These are phyloP conservation scores for Automeris io DNA, from an alignment of 2,888 invertebrate species.

Conservation along the genomic window DNA sequence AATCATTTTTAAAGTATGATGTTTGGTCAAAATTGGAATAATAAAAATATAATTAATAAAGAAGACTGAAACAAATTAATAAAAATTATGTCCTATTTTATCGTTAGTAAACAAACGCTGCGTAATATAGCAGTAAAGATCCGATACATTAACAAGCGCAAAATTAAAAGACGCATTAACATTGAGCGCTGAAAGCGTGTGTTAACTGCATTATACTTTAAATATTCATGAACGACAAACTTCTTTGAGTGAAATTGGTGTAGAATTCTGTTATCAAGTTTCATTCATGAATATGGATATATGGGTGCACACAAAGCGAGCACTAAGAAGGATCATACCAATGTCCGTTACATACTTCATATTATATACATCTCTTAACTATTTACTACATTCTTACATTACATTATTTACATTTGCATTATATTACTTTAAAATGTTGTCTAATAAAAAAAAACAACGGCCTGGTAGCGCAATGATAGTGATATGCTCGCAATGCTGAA, in stretches of 20 bases:
- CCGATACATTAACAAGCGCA: constrained; percentile 36
- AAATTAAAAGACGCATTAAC: constrained; percentile 49
- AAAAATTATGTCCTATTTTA: too few species aligned
- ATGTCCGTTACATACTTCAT: background rate
- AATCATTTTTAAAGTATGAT: too few species aligned
- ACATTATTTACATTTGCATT: too few species aligned
- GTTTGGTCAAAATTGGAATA: too few species aligned
- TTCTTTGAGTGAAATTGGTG: constrained; percentile 52
- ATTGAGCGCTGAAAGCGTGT: constrained; percentile 38
- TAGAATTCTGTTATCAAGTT: constrained; percentile 52
- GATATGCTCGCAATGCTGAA: too few species aligned
- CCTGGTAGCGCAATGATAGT: too few species aligned
- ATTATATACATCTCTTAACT: background rate
- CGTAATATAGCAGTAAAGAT: constrained; percentile 22
- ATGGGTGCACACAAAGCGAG: background rate
- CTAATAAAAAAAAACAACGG: too few species aligned
- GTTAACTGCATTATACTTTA: constrained; percentile 67
- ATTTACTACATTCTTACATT: too few species aligned
- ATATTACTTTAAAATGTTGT: too few species aligned
- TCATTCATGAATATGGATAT: constrained; percentile 44
- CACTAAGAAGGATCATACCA: background rate
- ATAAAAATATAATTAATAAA: too few species aligned
- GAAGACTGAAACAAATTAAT: too few species aligned
- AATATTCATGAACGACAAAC: constrained; percentile 66
- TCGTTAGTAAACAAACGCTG: too few species aligned